phyloP scores from a whole-genome alignment of 2,113 vertebrate genomes.

The Pithys albifrons region DNA sequence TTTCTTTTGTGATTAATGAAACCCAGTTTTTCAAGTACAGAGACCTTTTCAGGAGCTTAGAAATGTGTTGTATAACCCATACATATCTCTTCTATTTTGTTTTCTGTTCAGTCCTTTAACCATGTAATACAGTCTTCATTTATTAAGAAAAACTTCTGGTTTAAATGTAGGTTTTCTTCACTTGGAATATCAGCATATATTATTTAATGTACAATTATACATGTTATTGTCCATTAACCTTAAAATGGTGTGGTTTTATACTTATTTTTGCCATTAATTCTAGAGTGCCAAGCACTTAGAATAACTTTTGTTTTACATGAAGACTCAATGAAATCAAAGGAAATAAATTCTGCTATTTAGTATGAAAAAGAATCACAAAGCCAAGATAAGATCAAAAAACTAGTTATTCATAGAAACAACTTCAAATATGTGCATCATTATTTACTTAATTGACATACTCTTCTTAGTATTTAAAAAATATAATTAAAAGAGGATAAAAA shows the following conservation, averaged over 20 bases:
- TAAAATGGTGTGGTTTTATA: background rate
- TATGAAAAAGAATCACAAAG: background rate
- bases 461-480: background rate
- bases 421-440: background rate
- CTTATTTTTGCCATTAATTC: background rate
- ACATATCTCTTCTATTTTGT: background rate
- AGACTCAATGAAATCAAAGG: background rate
- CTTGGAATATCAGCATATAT: background rate
- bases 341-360: background rate
- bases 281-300: background rate
- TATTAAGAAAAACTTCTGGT: background rate
- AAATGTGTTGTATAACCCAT: background rate
- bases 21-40: background rate
- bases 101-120: background rate
- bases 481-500: background rate
- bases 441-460: background rate
- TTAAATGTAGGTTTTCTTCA: background rate
- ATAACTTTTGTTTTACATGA: background rate
- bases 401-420: background rate
- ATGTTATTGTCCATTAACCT: background rate
- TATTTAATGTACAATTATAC: background rate
- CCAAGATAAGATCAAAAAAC: background rate
- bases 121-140: background rate
- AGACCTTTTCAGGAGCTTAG: background rate
- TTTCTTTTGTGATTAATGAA: background rate